Percentiles rank a stretch among this genome's conserved stretches.
phyloP scores from a whole-genome alignment of 35 echinoderm and acorn worm species.

The Diadema setosum region DNA sequence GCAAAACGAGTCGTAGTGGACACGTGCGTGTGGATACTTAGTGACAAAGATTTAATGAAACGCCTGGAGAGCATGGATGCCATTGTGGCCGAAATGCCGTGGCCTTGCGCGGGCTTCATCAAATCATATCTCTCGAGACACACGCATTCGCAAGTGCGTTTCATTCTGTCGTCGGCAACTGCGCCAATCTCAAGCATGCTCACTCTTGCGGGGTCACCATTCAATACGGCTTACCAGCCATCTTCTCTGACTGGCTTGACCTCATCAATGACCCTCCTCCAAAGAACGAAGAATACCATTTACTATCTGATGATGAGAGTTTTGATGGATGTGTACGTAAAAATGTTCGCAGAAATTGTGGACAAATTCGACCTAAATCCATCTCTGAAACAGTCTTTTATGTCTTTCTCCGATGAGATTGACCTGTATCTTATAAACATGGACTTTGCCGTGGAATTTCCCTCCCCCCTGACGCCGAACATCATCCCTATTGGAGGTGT shows the following conservation, averaged over 20 bases:
- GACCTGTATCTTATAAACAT: neutral
- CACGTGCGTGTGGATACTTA: neutral
- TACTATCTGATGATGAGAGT: neutral
- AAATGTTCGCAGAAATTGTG: neutral
- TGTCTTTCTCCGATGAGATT: neutral
- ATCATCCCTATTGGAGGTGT: slow-evolving; percentile 53
- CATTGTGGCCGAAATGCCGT: neutral
- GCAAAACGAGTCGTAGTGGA: neutral
- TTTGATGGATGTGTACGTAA: neutral
- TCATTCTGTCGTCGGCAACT: neutral
- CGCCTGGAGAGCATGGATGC: neutral
- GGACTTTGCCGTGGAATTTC: slow-evolving; percentile 52
- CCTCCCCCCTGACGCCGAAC: slow-evolving; percentile 56
- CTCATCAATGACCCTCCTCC: neutral
- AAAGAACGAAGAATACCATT: neutral
- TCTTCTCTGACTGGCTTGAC: neutral
- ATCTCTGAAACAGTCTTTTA: neutral
- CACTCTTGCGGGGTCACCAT: neutral
- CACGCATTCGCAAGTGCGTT: neutral
- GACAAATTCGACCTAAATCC: neutral
- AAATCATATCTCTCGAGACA: neutral
- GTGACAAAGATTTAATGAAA: neutral
- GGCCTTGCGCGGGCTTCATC: neutral
- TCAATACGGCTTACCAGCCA: neutral
- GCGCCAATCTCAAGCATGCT: neutral